Conservation (phyloP, 2,888 invertebrate species). For the Hypsopygia costalis region DNA sequence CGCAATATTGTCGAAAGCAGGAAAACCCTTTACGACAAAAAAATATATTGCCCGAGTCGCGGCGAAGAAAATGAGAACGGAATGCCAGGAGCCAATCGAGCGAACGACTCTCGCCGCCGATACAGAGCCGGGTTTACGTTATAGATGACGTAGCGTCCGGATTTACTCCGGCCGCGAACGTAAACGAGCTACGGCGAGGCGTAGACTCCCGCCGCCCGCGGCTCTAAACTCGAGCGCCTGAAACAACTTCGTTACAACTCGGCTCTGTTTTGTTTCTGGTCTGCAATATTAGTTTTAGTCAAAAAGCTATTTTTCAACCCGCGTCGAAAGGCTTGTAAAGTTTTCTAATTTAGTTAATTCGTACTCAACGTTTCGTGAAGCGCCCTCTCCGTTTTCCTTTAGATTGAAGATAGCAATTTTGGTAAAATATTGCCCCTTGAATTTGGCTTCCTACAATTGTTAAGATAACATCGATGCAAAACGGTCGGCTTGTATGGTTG, state of each 20-base stretch:
- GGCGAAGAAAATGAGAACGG: slow-evolving; percentile 66
- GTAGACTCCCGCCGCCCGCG: slow-evolving; percentile 45
- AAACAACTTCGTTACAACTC: slow-evolving; percentile 77
- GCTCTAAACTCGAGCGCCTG: slow-evolving; percentile 59
- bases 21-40: slow-evolving; percentile 71
- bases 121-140: slow-evolving; percentile 63
- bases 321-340: slow-evolving; percentile 70
- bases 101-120: slow-evolving; percentile 60
- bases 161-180: slow-evolving; percentile 42
- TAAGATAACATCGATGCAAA: slow-evolving; percentile 47
- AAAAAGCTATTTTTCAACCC: slow-evolving; percentile 76
- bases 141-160: slow-evolving; percentile 51
- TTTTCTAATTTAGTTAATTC: slow-evolving; percentile 78
- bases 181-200: slow-evolving; percentile 37
- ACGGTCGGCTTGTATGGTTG: slow-evolving; percentile 14
- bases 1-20: slow-evolving; percentile 77
- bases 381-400: slow-evolving; percentile 34
- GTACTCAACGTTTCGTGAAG: slow-evolving; percentile 55
- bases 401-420: slow-evolving; percentile 48
- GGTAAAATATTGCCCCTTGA: slow-evolving; percentile 42
- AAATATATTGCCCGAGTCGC: slow-evolving; percentile 63
- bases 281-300: slow-evolving; percentile 77
- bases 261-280: slow-evolving; percentile 67
- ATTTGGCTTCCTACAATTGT: slow-evolving; percentile 40
- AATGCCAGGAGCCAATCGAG: slow-evolving; percentile 70